Evolutionary conservation across 2,113 vertebrate species (phyloP).

Genomic region (Pseudolaguvia tuberculata): DNA sequence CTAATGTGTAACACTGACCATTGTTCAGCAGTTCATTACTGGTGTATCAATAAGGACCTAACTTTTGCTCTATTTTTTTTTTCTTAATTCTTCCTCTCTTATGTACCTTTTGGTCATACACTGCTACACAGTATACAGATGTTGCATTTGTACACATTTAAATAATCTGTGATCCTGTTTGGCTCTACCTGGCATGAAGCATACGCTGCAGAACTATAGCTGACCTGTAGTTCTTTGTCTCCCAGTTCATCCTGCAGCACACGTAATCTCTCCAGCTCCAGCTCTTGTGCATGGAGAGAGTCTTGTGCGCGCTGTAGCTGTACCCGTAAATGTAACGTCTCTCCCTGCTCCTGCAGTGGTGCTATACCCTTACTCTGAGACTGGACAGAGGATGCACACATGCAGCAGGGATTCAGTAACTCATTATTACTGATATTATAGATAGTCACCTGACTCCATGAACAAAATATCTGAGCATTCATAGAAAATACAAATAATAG

Average conservation of each 20-base stretch:
- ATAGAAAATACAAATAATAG: not conserved
- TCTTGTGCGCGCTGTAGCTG: conserved; percentile 77
- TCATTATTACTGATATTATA: not conserved
- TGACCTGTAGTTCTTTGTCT: conserved; percentile 73
- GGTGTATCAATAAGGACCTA: too few relatives aligned
- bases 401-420: not conserved
- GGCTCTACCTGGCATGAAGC: conserved; percentile 29
- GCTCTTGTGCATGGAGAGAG: conserved; percentile 73
- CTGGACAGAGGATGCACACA: not conserved
- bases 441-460: not conserved
- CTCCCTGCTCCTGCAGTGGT: conserved; percentile 71
- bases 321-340: conserved; percentile 72
- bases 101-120: too few relatives aligned
- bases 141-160: not conserved
- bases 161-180: not conserved
- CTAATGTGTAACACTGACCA: too few relatives aligned
- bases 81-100: too few relatives aligned
- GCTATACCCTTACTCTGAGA: conserved; percentile 67
- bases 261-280: conserved; percentile 77
- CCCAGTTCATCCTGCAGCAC: conserved; percentile 69
- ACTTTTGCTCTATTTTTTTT: too few relatives aligned
- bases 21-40: too few relatives aligned
- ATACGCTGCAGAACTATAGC: conserved; percentile 43
- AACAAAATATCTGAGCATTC: not conserved
- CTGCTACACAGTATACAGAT: too few relatives aligned